Conservation (phyloP, 2,113 vertebrate species). For the Trinectes maculatus region DNA sequence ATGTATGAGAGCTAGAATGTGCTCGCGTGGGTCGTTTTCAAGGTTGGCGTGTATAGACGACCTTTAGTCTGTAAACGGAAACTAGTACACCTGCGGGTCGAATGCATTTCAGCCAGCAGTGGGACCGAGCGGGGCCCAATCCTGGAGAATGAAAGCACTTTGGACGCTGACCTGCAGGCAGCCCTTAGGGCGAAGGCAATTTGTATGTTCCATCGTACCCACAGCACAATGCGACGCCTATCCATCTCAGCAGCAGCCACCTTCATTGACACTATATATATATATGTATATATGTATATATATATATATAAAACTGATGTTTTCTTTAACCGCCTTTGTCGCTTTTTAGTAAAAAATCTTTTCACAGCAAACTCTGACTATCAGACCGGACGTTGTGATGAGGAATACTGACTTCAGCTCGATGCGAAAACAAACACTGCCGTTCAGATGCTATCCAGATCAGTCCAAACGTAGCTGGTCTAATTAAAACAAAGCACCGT, state of each 20-base stretch:
- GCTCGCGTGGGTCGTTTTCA: conserved; percentile 56
- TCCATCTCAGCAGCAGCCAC: conserved; percentile 41
- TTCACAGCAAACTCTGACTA: conserved; percentile 23
- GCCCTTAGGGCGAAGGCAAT: conserved; percentile 76
- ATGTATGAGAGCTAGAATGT: conserved; percentile 38
- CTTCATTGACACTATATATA: no score
- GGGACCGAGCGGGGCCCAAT: conserved; percentile 48
- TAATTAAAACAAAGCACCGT: conserved; percentile 67
- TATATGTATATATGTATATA: conserved; percentile 46
- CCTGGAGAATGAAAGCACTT: conserved; percentile 75
- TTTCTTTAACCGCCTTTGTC: conserved; percentile 30
- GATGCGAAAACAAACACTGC: conserved; percentile 67
- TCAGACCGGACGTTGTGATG: conserved; percentile 45
- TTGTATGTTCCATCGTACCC: conserved; percentile 64
- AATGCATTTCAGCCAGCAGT: conserved; percentile 66
- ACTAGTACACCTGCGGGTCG: conserved; percentile 60
- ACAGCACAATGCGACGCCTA: conserved; percentile 57
- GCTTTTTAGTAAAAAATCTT: conserved; percentile 32
- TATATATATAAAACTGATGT: conserved; percentile 44
- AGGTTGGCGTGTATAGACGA: conserved; percentile 56
- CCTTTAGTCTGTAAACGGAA: conserved; percentile 69
- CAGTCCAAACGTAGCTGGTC: conserved; percentile 48
- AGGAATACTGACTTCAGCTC: conserved; percentile 73
- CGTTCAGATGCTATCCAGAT: conserved; percentile 59
- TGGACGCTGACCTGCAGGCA: conserved; percentile 65